phyloP scores from a whole-genome alignment of 2,888 invertebrate species.

The Ophioninae sp. region DNA sequence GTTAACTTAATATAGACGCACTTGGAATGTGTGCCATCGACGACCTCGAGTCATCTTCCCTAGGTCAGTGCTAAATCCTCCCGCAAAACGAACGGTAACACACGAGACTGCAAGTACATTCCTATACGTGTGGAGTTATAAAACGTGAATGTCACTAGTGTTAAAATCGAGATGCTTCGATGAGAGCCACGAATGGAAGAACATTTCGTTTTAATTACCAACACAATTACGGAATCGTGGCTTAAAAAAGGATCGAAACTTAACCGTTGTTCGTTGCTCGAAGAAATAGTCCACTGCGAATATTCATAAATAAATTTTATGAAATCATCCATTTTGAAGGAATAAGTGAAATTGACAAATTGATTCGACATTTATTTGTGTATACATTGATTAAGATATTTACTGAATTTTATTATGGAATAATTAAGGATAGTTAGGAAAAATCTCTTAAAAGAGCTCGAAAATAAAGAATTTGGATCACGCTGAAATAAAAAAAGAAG shows the following conservation, averaged over 20 bases:
- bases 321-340: too few relatives aligned
- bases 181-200: not conserved
- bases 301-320: too few relatives aligned
- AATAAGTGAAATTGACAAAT: too few relatives aligned
- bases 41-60: constrained; percentile 77
- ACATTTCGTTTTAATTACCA: not conserved
- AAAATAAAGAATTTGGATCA: too few relatives aligned
- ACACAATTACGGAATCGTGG: not conserved
- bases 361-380: too few relatives aligned
- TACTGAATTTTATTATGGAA: too few relatives aligned
- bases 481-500: too few relatives aligned
- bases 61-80: constrained; percentile 78
- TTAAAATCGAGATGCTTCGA: not conserved
- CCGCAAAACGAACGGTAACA: constrained; percentile 43
- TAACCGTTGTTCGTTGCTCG: not conserved
- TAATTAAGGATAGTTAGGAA: too few relatives aligned
- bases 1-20: constrained; percentile 77
- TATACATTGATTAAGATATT: too few relatives aligned
- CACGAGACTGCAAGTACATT: constrained; percentile 39
- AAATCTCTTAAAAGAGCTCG: too few relatives aligned
- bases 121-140: not conserved
- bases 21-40: constrained; percentile 76
- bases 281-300: too few relatives aligned
- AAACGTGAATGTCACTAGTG: not conserved
- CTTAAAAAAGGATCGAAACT: constrained; percentile 1